phyloP scores from a whole-genome alignment of 1,140 invertebrate species.

The Harlomillsia oculata region DNA sequence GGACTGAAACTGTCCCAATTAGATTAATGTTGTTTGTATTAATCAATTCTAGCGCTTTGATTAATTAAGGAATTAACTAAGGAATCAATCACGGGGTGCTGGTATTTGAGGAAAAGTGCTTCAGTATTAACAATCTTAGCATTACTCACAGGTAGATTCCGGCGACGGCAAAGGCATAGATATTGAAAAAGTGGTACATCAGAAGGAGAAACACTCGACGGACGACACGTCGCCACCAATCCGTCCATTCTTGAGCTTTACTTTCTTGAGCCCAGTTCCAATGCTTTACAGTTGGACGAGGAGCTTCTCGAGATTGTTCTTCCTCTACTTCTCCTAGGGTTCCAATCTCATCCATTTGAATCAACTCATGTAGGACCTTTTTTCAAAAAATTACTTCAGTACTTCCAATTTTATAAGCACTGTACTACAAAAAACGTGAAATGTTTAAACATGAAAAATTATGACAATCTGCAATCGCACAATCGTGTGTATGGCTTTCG shows the following conservation, averaged over 20 bases:
- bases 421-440: background rate
- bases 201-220: background rate
- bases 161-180: background rate
- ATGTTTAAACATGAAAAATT: background rate
- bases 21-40: background rate
- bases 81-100: background rate
- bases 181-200: background rate
- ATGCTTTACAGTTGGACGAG: background rate
- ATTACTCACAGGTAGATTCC: background rate
- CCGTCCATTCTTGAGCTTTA: conserved; percentile 8
- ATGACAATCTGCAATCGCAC: background rate
- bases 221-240: conserved; percentile 8
- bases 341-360: background rate
- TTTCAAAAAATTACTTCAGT: background rate
- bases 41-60: background rate
- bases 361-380: background rate
- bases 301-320: no score
- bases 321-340: no score
- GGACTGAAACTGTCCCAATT: no score
- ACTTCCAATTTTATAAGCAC: background rate
- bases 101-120: background rate
- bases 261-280: conserved; percentile 14
- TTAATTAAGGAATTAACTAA: background rate
- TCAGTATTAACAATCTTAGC: background rate
- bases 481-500: no score